Percentiles rank a stretch among this genome's conserved stretches.
These are phyloP conservation scores for Desmophyllum pertusum DNA, from an alignment of 92 coral and sea anemone species.

Conservation along the genomic window DNA sequence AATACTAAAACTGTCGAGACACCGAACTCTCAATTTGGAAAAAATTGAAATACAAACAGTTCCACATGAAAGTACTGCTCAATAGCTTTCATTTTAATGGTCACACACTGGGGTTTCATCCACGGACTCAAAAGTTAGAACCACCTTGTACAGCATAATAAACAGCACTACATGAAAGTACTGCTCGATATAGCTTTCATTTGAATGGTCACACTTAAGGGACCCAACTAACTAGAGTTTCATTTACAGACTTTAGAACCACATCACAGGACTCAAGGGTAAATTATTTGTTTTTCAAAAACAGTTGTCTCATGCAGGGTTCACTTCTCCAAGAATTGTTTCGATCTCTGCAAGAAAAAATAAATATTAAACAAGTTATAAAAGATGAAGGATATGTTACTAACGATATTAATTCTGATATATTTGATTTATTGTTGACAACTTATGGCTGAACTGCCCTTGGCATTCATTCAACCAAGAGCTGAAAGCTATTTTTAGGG, in stretches of 20 bases:
- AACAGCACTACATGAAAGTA: not conserved
- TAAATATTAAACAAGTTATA: not conserved
- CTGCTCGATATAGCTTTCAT: not conserved
- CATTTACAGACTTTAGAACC: not conserved
- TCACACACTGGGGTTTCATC: not conserved
- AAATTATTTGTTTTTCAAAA: too few species aligned
- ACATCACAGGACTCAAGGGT: not conserved
- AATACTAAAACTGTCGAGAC: not conserved
- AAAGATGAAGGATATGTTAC: not conserved
- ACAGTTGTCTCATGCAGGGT: not conserved
- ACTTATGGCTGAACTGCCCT: not conserved
- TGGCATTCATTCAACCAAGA: not conserved
- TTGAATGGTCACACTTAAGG: not conserved
- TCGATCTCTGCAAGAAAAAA: slow-evolving; percentile 2
- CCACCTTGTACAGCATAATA: not conserved
- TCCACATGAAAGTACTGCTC: too few species aligned
- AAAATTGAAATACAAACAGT: not conserved
- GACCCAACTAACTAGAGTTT: too few species aligned
- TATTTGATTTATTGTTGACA: not conserved
- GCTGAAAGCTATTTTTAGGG: not conserved
- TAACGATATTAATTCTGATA: not conserved
- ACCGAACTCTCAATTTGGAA: not conserved
- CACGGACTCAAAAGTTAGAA: too few species aligned
- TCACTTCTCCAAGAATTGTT: not conserved
- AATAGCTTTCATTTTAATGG: not conserved